Conservation (phyloP, 2,888 invertebrate species). For the Brachylomia viminalis region DNA sequence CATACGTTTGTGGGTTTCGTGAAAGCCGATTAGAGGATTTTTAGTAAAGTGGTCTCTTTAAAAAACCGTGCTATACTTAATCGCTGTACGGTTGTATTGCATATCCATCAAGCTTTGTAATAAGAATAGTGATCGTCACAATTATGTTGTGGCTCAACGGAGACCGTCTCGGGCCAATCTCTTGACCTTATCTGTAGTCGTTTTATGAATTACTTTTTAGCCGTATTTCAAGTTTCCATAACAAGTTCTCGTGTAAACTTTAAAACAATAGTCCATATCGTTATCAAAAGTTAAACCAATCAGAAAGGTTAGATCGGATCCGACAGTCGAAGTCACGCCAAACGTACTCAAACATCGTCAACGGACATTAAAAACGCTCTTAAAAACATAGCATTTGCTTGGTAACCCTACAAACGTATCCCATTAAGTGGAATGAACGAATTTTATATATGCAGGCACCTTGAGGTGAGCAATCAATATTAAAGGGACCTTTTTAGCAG, state of each 20-base stretch:
- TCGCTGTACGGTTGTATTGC: too few species aligned
- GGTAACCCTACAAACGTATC: constrained; percentile 65
- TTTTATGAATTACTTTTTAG: not conserved
- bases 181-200: too few species aligned
- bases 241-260: not conserved
- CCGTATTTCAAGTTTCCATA: too few species aligned
- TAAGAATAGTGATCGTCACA: not conserved
- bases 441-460: constrained; percentile 73
- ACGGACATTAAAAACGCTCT: not conserved
- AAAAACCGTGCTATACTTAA: not conserved
- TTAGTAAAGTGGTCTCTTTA: not conserved
- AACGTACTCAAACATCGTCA: not conserved
- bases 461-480: constrained; percentile 71
- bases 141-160: too few species aligned
- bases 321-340: not conserved
- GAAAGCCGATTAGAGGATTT: constrained; percentile 14
- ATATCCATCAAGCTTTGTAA: not conserved
- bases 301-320: too few species aligned
- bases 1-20: not conserved
- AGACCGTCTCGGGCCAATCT: not conserved
- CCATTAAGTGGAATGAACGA: constrained; percentile 73
- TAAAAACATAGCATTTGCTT: constrained; percentile 6
- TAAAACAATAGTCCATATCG: not conserved
- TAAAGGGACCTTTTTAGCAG: constrained; percentile 61
- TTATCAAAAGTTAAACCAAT: not conserved